Conservation (phyloP, 1,140 invertebrate genomes). For the Drosophila persimilis region DNA sequence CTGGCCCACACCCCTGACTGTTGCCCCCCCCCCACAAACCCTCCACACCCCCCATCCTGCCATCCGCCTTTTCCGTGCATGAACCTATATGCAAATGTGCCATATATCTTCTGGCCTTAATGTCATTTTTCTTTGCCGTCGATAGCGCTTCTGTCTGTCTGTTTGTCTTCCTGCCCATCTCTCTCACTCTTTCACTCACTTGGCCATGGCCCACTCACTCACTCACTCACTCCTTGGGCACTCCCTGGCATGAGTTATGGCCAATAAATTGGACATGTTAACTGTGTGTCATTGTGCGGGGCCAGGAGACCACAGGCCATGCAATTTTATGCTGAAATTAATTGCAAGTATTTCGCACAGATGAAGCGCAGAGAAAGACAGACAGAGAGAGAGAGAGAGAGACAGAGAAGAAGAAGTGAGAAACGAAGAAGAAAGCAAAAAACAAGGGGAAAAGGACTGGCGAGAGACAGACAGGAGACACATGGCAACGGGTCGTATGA, state of each 20-base stretch:
- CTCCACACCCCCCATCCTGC: too few relatives aligned
- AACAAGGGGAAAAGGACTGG: background rate
- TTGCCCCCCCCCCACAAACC: slow-evolving; percentile 12
- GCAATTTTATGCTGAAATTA: slow-evolving; percentile 79
- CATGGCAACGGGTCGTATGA: slow-evolving; percentile 64
- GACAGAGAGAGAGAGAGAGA: background rate
- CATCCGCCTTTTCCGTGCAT: slow-evolving; percentile 5
- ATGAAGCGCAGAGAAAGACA: slow-evolving; percentile 6
- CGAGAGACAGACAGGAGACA: slow-evolving; percentile 22
- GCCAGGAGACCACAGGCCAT: slow-evolving; percentile 66
- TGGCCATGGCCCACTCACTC: background rate
- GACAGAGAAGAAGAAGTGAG: background rate
- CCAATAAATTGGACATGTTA: slow-evolving; percentile 81
- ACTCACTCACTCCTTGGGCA: slow-evolving; percentile 3
- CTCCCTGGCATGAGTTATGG: slow-evolving; percentile 66
- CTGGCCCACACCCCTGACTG: background rate
- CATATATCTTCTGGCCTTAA: slow-evolving; percentile 75
- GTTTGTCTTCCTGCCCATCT: slow-evolving; percentile 12
- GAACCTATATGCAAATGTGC: slow-evolving; percentile 61
- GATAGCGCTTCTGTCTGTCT: slow-evolving; percentile 38
- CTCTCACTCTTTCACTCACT: slow-evolving; percentile 6
- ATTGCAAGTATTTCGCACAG: slow-evolving; percentile 71
- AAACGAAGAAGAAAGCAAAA: background rate
- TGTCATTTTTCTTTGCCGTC: slow-evolving; percentile 73
- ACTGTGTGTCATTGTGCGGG: slow-evolving; percentile 70